Evolutionary conservation across 53 echinoderm and acorn worm species (phyloP).

Genomic region (Antedon mediterranea): DNA sequence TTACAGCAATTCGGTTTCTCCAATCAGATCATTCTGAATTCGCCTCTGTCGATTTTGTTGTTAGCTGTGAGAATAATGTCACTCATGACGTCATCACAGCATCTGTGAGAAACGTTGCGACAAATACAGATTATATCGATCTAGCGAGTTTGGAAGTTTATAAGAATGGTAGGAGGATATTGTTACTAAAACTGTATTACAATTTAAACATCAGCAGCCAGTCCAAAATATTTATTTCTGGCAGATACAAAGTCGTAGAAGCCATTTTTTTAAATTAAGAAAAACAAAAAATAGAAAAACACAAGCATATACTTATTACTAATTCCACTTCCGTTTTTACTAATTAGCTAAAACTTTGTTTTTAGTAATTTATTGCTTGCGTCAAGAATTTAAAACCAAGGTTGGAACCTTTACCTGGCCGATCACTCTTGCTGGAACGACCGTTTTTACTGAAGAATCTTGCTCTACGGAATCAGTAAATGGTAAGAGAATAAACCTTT

Average conservation of each 20-base stretch:
- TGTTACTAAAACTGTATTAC: neutral
- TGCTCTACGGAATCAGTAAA: neutral
- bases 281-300: too few relatives aligned
- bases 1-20: neutral
- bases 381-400: neutral
- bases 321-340: too few relatives aligned
- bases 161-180: neutral
- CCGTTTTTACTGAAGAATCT: neutral
- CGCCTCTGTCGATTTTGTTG: neutral
- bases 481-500: neutral
- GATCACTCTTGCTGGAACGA: neutral
- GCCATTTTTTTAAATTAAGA: too few relatives aligned
- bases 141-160: neutral
- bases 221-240: too few relatives aligned
- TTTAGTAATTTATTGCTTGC: neutral
- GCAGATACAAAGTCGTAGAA: too few relatives aligned
- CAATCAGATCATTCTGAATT: neutral
- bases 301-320: too few relatives aligned
- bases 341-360: neutral
- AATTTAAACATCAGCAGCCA: too few relatives aligned
- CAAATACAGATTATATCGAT: neutral
- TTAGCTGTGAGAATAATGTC: neutral
- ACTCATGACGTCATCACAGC: neutral
- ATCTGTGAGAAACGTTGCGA: neutral
- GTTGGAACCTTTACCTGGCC: neutral